These are phyloP conservation scores for Notospermus geniculatus DNA, from an alignment of 1,140 invertebrate genomes.

Conservation along the genomic window DNA sequence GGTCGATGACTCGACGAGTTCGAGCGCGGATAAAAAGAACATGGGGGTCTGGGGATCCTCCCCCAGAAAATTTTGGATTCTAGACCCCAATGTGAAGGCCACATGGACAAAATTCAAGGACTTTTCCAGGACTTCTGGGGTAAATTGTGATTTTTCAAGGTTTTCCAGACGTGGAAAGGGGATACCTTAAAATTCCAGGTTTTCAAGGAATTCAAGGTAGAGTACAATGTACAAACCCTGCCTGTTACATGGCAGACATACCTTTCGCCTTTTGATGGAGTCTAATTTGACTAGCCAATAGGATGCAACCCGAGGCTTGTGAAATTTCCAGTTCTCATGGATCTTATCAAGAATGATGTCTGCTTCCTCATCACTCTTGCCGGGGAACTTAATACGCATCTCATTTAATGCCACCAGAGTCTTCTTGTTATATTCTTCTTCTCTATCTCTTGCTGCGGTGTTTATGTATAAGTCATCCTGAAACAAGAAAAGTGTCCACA, in stretches of 20 bases:
- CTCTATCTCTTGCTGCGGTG: constrained; percentile 38
- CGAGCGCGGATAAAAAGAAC: too few species aligned
- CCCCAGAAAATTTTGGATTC: too few species aligned
- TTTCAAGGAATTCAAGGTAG: too few species aligned
- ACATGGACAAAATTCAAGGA: too few species aligned
- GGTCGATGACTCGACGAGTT: too few species aligned
- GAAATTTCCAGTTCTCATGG: constrained; percentile 54
- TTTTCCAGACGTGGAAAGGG: too few species aligned
- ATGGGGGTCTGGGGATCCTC: too few species aligned
- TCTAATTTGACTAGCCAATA: constrained; percentile 57
- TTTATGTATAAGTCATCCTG: constrained; percentile 36
- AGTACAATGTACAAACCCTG: too few species aligned
- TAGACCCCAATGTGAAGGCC: too few species aligned
- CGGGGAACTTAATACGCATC: constrained; percentile 55
- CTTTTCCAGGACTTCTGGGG: too few species aligned
- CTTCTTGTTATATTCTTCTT: constrained; percentile 44
- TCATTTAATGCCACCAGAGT: constrained; percentile 46
- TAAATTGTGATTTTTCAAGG: too few species aligned
- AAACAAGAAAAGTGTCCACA: neutral
- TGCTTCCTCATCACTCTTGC: constrained; percentile 52
- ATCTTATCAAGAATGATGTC: constrained; percentile 49
- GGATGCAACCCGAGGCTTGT: constrained; percentile 54
- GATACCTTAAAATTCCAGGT: too few species aligned
- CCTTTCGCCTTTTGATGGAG: constrained; percentile 53
- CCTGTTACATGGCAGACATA: constrained; percentile 19